These are phyloP conservation scores for Phrynocephalus vlangalii DNA, from an alignment of 2,797 vertebrate genomes.

Conservation along the genomic window DNA sequence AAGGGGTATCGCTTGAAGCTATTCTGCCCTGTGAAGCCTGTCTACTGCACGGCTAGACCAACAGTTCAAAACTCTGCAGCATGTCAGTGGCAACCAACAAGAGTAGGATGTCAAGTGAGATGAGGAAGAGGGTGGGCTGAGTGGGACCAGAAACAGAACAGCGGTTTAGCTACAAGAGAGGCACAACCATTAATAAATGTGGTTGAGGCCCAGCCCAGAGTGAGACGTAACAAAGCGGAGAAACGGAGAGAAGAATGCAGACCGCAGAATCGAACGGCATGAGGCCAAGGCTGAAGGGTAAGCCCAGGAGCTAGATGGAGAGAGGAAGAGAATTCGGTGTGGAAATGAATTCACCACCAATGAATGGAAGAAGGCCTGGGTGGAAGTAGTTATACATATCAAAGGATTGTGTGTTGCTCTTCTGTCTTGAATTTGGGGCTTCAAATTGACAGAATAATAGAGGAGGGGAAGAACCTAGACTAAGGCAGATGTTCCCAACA, in stretches of 20 bases:
- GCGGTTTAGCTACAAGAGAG: not conserved
- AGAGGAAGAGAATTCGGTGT: not conserved
- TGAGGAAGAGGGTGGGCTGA: not conserved
- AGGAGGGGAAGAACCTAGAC: too few species aligned
- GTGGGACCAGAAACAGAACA: not conserved
- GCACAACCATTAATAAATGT: not conserved
- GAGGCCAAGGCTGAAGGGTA: not conserved
- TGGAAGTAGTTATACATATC: not conserved
- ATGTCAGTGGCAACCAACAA: too few species aligned
- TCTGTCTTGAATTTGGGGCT: not conserved
- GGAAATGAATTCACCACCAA: slow-evolving; percentile 9
- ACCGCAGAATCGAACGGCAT: not conserved
- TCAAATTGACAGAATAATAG: not conserved
- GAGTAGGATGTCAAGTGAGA: not conserved
- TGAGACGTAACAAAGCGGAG: not conserved
- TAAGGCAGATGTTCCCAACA: not conserved
- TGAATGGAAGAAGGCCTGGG: not conserved
- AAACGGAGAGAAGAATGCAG: slow-evolving; percentile 1
- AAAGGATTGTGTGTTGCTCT: not conserved
- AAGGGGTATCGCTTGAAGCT: too few species aligned
- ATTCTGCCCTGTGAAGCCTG: too few species aligned
- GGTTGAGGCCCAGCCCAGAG: not conserved
- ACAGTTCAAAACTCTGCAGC: too few species aligned
- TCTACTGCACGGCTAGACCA: too few species aligned
- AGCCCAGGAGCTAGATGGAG: slow-evolving; percentile 13